Evolutionary conservation across 2,888 invertebrate species (phyloP).

Genomic region (Empis livida): DNA sequence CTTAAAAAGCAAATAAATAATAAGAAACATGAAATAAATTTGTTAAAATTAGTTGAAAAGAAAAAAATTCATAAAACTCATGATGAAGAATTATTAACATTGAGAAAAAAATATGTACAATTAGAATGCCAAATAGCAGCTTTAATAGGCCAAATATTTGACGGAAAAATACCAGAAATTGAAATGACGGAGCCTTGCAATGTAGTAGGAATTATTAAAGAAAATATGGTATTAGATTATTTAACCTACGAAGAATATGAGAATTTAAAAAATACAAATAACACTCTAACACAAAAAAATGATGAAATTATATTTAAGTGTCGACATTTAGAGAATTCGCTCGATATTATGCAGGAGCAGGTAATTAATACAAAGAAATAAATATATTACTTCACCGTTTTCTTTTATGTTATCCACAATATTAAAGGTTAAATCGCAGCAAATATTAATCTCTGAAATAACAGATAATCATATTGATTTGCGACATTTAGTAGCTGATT

Average conservation of each 20-base stretch:
- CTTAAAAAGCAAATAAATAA: slow-evolving; percentile 20
- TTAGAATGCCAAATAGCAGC: slow-evolving; percentile 24
- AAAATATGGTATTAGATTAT: slow-evolving; percentile 27
- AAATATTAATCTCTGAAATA: slow-evolving; percentile 28
- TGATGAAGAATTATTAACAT: slow-evolving; percentile 20
- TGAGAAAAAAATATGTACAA: slow-evolving; percentile 21
- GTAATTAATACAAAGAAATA: slow-evolving; percentile 8
- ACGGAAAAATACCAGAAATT: slow-evolving; percentile 14
- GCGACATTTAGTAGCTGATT: slow-evolving; percentile 33
- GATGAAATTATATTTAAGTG: slow-evolving; percentile 21
- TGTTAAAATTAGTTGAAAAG: slow-evolving; percentile 13
- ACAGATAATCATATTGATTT: slow-evolving; percentile 33
- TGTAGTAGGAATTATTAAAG: slow-evolving; percentile 28
- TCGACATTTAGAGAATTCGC: slow-evolving; percentile 24
- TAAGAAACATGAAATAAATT: slow-evolving; percentile 12
- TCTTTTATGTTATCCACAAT: too few species aligned
- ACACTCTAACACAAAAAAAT: slow-evolving; percentile 15
- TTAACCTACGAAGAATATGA: slow-evolving; percentile 27
- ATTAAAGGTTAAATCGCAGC: slow-evolving; percentile 26
- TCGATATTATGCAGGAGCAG: slow-evolving; percentile 28
- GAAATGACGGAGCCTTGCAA: slow-evolving; percentile 21
- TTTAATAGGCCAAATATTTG: slow-evolving; percentile 21
- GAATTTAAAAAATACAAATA: slow-evolving; percentile 16
- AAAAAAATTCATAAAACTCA: slow-evolving; percentile 13
- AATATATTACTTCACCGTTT: background rate